Percentiles rank a stretch among this genome's conserved stretches.
phyloP scores from a whole-genome alignment of 1,140 invertebrate species.

The Zaprionus ghesquierei region DNA sequence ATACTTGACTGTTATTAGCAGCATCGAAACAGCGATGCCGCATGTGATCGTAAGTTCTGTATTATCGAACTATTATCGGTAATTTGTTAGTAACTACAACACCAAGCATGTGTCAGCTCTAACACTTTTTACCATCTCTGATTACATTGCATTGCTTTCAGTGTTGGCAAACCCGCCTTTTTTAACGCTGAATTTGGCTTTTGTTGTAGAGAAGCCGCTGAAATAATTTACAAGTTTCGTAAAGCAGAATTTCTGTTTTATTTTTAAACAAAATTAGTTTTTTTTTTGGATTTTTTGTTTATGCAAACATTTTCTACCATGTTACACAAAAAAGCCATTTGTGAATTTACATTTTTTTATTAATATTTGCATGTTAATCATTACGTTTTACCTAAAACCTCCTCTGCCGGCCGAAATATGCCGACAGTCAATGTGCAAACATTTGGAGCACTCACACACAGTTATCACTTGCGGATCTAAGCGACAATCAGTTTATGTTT shows the following conservation, averaged over 20 bases:
- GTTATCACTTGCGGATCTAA: background rate
- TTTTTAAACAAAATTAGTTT: too few relatives aligned
- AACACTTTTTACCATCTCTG: background rate
- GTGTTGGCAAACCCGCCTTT: too few relatives aligned
- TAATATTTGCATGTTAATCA: too few relatives aligned
- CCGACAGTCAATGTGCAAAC: background rate
- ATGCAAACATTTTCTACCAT: too few relatives aligned
- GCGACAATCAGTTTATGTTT: background rate
- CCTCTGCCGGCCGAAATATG: background rate
- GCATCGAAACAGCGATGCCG: background rate
- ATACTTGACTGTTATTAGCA: background rate
- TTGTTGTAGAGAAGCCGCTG: too few relatives aligned
- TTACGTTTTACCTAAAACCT: too few relatives aligned
- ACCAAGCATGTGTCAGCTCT: background rate
- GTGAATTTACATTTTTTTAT: too few relatives aligned
- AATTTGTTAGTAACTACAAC: background rate
- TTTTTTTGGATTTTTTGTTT: too few relatives aligned
- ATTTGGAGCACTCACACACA: background rate
- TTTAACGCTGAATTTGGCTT: too few relatives aligned
- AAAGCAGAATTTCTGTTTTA: too few relatives aligned
- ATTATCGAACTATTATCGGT: background rate
- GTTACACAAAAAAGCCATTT: too few relatives aligned
- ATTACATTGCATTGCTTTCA: background rate
- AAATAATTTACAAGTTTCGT: too few relatives aligned
- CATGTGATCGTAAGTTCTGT: background rate